Evolutionary conservation across 2,113 vertebrate genomes (phyloP).

Genomic region (Pristiophorus japonicus): DNA sequence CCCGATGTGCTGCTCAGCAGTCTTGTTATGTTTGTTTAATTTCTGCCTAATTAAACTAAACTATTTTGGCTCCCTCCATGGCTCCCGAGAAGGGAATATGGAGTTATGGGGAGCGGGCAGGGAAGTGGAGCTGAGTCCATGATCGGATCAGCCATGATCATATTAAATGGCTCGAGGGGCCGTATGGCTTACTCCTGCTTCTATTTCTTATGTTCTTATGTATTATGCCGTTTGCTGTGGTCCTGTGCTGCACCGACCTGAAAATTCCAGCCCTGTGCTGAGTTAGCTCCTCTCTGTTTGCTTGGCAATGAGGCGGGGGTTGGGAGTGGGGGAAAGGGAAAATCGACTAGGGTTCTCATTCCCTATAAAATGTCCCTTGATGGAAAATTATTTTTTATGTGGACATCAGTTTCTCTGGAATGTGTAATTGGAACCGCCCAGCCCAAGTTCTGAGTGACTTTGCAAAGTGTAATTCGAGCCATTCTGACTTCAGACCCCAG

Average conservation of each 20-base stretch:
- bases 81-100: no score
- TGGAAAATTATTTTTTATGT: background rate
- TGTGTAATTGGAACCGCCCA: no score
- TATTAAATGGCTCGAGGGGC: no score
- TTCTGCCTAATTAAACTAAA: constrained; percentile 25
- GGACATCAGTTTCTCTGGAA: no score
- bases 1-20: background rate
- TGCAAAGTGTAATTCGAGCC: no score
- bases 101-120: no score
- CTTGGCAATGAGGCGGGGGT: background rate
- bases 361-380: background rate
- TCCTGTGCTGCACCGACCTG: background rate
- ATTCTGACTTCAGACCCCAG: no score
- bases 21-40: constrained; percentile 17
- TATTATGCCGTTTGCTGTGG: background rate
- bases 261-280: background rate
- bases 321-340: background rate
- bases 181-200: no score
- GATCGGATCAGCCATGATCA: no score
- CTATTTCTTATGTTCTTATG: no score
- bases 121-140: no score
- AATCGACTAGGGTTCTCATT: background rate
- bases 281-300: background rate
- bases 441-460: no score
- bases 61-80: background rate